A percentile compares a stretch with the other conserved stretches of the same genome.
Conservation (phyloP, 2,888 invertebrate genomes). For the Andrena minutula region DNA sequence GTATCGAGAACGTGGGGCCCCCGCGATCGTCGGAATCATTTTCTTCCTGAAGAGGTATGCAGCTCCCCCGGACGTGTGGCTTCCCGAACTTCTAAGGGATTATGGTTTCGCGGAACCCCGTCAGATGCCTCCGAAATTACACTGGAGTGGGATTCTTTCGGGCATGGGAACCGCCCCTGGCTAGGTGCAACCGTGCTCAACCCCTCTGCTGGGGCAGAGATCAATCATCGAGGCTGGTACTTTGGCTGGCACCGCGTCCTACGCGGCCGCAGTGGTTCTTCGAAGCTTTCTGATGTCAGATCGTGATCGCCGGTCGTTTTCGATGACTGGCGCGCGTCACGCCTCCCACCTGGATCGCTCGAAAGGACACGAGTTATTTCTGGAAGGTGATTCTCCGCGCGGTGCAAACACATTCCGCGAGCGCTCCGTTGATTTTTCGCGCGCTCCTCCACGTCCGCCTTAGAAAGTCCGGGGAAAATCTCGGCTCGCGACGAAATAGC, state of each 20-base stretch:
- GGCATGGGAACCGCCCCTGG: constrained; percentile 49
- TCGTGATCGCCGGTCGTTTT: constrained; percentile 22
- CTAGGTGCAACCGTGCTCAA: constrained; percentile 24
- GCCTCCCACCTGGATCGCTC: constrained; percentile 36
- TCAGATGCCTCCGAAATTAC: constrained; percentile 59
- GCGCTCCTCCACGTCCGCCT: no score
- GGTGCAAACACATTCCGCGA: constrained; percentile 45
- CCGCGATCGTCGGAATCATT: background rate
- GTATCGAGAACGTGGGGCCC: no score
- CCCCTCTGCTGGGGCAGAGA: background rate
- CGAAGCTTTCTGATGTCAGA: background rate
- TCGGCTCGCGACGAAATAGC: background rate
- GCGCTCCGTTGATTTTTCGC: constrained; percentile 26
- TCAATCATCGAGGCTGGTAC: background rate
- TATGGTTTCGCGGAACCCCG: constrained; percentile 49
- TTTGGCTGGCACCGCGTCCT: background rate
- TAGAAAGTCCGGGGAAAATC: constrained; percentile 39
- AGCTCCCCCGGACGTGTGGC: constrained; percentile 10
- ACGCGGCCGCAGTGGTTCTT: background rate
- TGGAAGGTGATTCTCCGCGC: constrained; percentile 56
- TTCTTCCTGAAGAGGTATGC: constrained; percentile 16
- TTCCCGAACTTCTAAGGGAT: constrained; percentile 18
- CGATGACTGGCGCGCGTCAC: constrained; percentile 27
- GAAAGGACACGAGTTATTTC: constrained; percentile 65
- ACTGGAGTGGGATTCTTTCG: constrained; percentile 46